Conservation (phyloP, 2,113 vertebrate genomes). For the Leucoraja erinaceus region DNA sequence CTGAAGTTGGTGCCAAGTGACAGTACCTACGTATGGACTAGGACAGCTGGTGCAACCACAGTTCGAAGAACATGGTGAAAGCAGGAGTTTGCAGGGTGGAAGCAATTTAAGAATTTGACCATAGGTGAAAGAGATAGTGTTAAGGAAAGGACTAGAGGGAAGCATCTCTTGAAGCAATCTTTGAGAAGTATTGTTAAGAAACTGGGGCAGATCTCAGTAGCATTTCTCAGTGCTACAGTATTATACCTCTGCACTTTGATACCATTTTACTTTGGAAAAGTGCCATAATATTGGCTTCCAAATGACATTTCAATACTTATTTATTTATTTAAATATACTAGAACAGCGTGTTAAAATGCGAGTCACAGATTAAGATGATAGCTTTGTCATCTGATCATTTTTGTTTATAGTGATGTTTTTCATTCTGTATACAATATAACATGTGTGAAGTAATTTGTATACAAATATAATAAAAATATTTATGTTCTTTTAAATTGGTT, state of each 20-base stretch:
- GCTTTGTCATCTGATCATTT: background rate
- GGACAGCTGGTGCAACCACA: too few species aligned
- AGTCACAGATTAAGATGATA: too few species aligned
- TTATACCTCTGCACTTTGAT: background rate
- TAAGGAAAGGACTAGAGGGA: too few species aligned
- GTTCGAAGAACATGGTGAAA: background rate
- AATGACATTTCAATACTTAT: background rate
- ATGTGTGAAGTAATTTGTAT: background rate
- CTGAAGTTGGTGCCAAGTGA: too few species aligned
- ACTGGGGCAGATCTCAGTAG: too few species aligned
- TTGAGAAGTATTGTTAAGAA: background rate
- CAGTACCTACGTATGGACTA: too few species aligned
- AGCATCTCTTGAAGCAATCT: background rate
- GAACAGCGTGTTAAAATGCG: background rate
- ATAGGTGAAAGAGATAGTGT: too few species aligned
- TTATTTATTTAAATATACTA: background rate
- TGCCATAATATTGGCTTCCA: background rate
- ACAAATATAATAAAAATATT: slow-evolving; percentile 4
- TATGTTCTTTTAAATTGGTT: background rate
- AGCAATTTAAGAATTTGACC: background rate
- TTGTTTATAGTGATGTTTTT: background rate
- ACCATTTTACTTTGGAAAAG: background rate
- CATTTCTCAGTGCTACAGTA: background rate
- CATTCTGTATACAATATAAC: background rate
- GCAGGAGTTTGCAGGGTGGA: background rate